A percentile compares a stretch with the other conserved stretches of the same genome.
phyloP scores from a whole-genome alignment of 2,797 vertebrate genomes.

The Amniataba percoides region DNA sequence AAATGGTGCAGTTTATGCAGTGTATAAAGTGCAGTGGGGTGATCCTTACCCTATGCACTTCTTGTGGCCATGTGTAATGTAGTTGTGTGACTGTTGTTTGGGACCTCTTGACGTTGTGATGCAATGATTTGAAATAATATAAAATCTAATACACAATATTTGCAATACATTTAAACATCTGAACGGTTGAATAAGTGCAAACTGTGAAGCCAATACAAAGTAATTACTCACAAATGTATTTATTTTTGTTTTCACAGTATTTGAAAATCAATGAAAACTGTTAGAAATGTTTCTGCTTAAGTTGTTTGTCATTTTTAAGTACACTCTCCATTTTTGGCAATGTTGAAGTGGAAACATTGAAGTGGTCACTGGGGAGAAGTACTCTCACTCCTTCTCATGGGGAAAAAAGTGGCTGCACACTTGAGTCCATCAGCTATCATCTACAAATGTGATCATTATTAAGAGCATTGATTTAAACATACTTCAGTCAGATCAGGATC shows the following conservation, averaged over 20 bases:
- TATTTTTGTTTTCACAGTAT: background rate
- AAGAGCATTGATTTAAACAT: background rate
- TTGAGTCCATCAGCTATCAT: conserved; percentile 8
- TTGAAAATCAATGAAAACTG: background rate
- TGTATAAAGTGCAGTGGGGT: background rate
- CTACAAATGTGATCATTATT: conserved; percentile 9
- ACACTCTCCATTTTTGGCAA: conserved; percentile 11
- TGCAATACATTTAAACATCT: background rate
- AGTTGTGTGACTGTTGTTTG: background rate
- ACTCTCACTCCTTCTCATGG: conserved; percentile 8
- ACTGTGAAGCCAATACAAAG: background rate
- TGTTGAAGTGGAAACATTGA: conserved; percentile 10
- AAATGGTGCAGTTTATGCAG: background rate
- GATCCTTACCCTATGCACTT: background rate
- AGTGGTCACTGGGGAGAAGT: conserved; percentile 22
- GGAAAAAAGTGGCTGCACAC: conserved; percentile 8
- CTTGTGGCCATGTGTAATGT: background rate
- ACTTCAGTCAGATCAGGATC: background rate
- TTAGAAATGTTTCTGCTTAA: background rate
- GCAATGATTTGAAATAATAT: background rate
- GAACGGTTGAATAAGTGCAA: background rate
- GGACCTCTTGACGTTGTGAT: background rate
- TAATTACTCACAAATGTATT: background rate
- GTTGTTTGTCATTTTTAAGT: conserved; percentile 17
- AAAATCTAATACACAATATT: background rate